These are phyloP conservation scores for Eumaeus atala DNA, from an alignment of 1,140 invertebrate genomes.

Conservation along the genomic window DNA sequence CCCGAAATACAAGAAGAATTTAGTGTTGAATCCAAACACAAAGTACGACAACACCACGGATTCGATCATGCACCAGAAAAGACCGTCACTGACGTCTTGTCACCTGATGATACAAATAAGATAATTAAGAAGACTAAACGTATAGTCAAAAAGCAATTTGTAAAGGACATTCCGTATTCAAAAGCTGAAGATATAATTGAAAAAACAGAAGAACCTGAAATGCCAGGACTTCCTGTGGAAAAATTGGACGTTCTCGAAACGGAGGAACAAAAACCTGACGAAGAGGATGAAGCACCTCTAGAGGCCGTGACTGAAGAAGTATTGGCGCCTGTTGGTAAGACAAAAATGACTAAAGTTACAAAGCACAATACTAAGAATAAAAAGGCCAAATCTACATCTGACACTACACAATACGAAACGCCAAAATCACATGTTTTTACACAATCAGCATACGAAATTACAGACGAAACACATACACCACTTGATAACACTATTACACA, in stretches of 20 bases:
- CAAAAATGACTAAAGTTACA: conserved; percentile 6
- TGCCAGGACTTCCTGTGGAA: not conserved
- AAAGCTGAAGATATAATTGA: not conserved
- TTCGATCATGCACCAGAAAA: not conserved
- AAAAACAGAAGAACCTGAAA: not conserved
- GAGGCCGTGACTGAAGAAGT: conserved; percentile 25
- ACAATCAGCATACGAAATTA: not conserved
- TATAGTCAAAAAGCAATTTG: not conserved
- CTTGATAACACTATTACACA: not conserved
- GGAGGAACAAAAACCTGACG: not conserved
- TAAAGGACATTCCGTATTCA: not conserved
- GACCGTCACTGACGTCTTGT: not conserved
- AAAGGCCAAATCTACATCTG: conserved; percentile 23
- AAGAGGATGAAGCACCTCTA: conserved; percentile 15
- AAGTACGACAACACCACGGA: not conserved
- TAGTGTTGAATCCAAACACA: not conserved
- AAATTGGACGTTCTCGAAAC: not conserved
- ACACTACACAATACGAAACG: not conserved
- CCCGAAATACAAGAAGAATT: conserved; percentile 22
- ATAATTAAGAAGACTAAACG: conserved; percentile 31
- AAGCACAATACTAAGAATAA: conserved; percentile 34
- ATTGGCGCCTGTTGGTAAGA: not conserved
- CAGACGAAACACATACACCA: conserved; percentile 8
- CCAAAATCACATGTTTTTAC: not conserved
- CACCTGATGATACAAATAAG: conserved; percentile 38